Evolutionary conservation across 2,113 vertebrate genomes (phyloP).

Genomic region (Pangasianodon hypophthalmus): DNA sequence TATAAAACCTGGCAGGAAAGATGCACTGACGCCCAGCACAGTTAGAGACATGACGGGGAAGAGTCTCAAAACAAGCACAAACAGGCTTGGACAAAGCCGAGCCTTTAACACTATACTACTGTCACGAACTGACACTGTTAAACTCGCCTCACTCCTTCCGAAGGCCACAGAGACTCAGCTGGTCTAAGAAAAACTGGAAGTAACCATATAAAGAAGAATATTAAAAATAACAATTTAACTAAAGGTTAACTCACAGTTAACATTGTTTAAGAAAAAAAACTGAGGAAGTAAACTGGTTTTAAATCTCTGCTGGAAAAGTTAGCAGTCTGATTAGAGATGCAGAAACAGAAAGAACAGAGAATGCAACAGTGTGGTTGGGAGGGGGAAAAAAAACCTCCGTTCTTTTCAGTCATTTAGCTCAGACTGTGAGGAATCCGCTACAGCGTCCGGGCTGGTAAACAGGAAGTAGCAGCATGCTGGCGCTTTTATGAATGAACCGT

Average conservation of each 20-base stretch:
- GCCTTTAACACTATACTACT: not conserved
- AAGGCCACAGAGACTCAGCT: not conserved
- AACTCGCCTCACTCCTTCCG: not conserved
- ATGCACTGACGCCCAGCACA: not conserved
- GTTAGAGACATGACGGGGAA: not conserved
- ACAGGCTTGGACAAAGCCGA: slow-evolving; percentile 8
- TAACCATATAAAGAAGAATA: not conserved
- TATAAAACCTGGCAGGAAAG: not conserved
- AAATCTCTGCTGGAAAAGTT: not conserved
- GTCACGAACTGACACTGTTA: not conserved
- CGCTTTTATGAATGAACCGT: slow-evolving; percentile 57
- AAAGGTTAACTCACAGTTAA: not conserved
- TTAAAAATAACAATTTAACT: not conserved
- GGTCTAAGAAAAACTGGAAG: not conserved
- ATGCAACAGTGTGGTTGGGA: no score
- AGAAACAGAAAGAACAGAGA: not conserved
- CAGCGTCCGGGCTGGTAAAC: slow-evolving; percentile 32
- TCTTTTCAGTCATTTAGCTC: not conserved
- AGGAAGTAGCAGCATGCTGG: slow-evolving; percentile 44
- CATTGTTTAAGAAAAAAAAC: not conserved
- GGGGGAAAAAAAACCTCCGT: no score
- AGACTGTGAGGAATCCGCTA: slow-evolving; percentile 40
- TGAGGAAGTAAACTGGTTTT: not conserved
- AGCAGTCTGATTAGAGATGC: not conserved
- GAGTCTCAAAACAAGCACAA: not conserved